Evolutionary conservation across 30 jellyfish, hydroid and myxozoan species (phyloP), one percentile per base, ranked within the genome.

Genomic region (Cassiopea andromeda): DNA sequence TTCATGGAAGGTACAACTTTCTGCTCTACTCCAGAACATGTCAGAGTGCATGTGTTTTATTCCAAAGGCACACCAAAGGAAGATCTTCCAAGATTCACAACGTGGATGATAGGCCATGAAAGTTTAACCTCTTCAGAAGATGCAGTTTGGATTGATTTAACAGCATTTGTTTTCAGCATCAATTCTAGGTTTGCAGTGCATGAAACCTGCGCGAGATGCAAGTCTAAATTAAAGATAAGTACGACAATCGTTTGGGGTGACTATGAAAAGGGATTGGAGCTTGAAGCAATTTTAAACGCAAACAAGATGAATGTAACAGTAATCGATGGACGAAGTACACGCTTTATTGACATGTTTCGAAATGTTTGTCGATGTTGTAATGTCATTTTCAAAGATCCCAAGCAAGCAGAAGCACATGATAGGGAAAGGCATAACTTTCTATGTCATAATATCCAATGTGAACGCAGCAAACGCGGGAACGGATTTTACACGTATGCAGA

Each of bases 401-500:
- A 17, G 1, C 85, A 81, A 27, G 98, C 98, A 5, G 94, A 85
- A 2, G 16, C 38, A 54, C 98, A 94, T 87, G 98, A 94, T 74
- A 87, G 78, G 69, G 43, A 16, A 1, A 44, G 75, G 18, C 98
- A 94, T 68, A 94, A 94, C 81, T 90, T 85, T 64, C 91, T 94
- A 10, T 94, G 98, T 68, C 85, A 87, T 69, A 94, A 94, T 90
- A 85, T 61, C 61, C 96, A 93, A 48, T 94, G 98, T 60, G 97
- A 94, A 47, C 93, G 98, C 73, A 94, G 97, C 87, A 75, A 81
- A 78, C 94, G 98, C 80, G 97, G 90, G 67, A 94, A 94, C 60
- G 98, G 98, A 12, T 94, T 90, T 68, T 94, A 78, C 90, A 71
- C 89, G 84, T 87, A 80, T n/a, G 90, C 74, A n/a, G 98, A 94